A percentile compares a stretch with the other conserved stretches of the same genome.
phyloP scores from a whole-genome alignment of 2,888 invertebrate species.

The Teleiodes luculella region DNA sequence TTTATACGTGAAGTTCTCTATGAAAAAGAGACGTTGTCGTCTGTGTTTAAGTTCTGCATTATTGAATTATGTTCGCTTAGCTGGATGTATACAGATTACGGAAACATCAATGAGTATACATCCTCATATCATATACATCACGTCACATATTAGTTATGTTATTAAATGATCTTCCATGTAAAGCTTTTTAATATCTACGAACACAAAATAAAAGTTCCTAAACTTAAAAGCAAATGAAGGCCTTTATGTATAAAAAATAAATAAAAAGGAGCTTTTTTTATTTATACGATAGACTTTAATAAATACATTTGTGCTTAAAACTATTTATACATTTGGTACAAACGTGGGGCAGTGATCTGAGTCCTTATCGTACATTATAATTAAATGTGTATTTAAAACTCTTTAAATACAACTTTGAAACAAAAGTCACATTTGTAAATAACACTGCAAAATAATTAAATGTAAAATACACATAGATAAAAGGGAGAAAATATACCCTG shows the following conservation, averaged over 20 bases:
- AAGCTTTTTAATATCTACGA: too few species aligned
- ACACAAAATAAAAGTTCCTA: neutral
- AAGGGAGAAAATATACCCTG: neutral
- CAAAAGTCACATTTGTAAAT: conserved; percentile 7
- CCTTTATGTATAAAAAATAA: too few species aligned
- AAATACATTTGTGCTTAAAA: conserved; percentile 27
- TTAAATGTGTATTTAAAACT: neutral
- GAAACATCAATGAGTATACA: too few species aligned
- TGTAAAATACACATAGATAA: neutral
- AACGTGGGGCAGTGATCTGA: conserved; percentile 25
- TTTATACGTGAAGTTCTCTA: too few species aligned
- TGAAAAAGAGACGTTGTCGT: too few species aligned
- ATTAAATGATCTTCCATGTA: too few species aligned
- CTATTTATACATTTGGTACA: conserved; percentile 28
- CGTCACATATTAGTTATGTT: too few species aligned
- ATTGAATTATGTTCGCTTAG: too few species aligned
- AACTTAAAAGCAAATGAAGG: neutral
- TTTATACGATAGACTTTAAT: conserved; percentile 19
- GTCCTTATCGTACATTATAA: neutral
- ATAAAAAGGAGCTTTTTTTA: too few species aligned
- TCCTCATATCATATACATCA: too few species aligned
- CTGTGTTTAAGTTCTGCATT: too few species aligned
- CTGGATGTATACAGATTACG: too few species aligned
- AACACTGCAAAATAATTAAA: neutral
- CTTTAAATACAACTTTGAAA: neutral